Base-by-base conservation (phyloP, 2,113 vertebrate species). In the Dasyprocta punctata region DNA sequence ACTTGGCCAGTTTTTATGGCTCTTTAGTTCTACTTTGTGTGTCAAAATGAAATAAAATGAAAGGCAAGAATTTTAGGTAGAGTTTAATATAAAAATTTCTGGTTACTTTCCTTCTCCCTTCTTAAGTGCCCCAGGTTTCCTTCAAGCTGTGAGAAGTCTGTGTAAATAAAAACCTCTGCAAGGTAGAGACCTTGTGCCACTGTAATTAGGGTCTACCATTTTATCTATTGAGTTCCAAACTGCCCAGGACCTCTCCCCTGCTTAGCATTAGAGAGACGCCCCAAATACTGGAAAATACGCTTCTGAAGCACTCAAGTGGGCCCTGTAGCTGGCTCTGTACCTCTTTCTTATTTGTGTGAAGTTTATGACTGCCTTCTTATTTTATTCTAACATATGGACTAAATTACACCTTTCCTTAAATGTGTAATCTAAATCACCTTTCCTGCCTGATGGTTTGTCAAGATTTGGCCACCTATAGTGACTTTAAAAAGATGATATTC, bases 361-460 rank as follows among this genome's bases (percentile, higher is more conserved):
- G 54, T 69, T 83, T 94, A 47, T 86, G 30, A 95, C 87, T 91
- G 36, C 67, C 86, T 97, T 63, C 38, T 92, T 38, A 86, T 54
- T 71, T 30, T 93, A 89, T 56, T 58, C 44, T 89, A 77, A 90
- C 96, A 97, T 92, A 95, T 89, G 94, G 88, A 73, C 78, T 95
- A 86, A 94, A 97, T 98, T 97, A 97, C 0, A 82, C 56, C 82
- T 97, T 94, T 33, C 58, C 69, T 96, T 97, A 60, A 36, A 88
- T 63, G 58, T 63, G 81, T 95, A 71, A 89, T 87, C 97, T 97
- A 96, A 98, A 98, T 97, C 24, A 86, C 61, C 90, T 98, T 24
- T 63, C 63, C 90, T 97, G 83, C 56, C 81, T 93, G 96, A 86
- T 54, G 98, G 75, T 54, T 95, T 94, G 78, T 92, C 96, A 95